Conservation (phyloP, 2,797 vertebrate species). For the Phrynocephalus forsythii region DNA sequence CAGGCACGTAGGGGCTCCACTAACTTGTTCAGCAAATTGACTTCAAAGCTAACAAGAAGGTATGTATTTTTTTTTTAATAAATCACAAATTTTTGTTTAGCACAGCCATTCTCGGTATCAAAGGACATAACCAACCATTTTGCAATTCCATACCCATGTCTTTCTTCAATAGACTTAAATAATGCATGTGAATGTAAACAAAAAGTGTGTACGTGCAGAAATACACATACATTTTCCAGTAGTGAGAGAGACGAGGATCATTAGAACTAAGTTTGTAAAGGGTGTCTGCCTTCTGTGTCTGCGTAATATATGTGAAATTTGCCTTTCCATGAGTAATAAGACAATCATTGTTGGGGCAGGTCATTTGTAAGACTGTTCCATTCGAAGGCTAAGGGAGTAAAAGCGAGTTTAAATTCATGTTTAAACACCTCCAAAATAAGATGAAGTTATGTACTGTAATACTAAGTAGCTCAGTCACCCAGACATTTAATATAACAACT, state of each 20-base stretch:
- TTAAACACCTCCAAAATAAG: neutral
- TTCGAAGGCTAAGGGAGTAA: neutral
- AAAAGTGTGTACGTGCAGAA: neutral
- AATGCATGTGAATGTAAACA: neutral
- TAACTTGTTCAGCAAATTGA: slow-evolving; percentile 96
- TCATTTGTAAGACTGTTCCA: neutral
- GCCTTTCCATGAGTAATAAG: neutral
- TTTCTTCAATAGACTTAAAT: slow-evolving; percentile 29
- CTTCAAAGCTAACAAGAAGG: slow-evolving; percentile 97
- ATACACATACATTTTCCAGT: no score
- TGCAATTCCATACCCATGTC: slow-evolving; percentile 7
- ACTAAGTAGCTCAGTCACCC: neutral
- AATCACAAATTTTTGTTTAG: accelerated
- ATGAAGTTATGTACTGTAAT: neutral
- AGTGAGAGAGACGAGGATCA: neutral
- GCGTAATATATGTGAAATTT: neutral
- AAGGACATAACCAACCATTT: neutral
- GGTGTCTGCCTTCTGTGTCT: neutral
- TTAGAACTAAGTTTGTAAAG: neutral
- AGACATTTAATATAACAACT: neutral
- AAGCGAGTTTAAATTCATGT: neutral
- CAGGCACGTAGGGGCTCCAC: slow-evolving; percentile 94
- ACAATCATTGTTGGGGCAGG: neutral
- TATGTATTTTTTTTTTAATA: slow-evolving; percentile 72
- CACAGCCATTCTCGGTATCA: accelerated